Conservation (phyloP, 2,888 invertebrate species). For the Lasioglossum figueresi region DNA sequence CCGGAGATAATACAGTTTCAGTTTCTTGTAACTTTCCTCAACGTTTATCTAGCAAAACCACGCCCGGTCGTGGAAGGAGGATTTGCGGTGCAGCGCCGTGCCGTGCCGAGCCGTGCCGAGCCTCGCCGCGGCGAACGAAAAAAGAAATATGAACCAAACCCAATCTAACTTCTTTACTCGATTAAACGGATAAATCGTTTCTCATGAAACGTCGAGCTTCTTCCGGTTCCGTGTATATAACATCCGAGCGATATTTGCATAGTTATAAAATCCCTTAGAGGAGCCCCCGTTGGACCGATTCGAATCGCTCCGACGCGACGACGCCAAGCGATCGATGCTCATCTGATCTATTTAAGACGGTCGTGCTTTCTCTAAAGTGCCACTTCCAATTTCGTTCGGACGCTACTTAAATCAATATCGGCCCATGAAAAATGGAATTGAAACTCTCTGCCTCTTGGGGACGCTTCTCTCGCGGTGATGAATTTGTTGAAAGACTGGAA, state of each 20-base stretch:
- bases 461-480: not conserved
- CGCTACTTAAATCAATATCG: slow-evolving; percentile 27
- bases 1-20: slow-evolving; percentile 43
- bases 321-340: slow-evolving; percentile 20
- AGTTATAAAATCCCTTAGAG: slow-evolving; percentile 11
- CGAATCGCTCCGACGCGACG: not conserved
- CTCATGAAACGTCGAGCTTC: slow-evolving; percentile 11
- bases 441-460: slow-evolving; percentile 8
- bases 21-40: slow-evolving; percentile 49
- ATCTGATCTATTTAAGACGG: slow-evolving; percentile 38
- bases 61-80: slow-evolving; percentile 16
- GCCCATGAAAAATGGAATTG: slow-evolving; percentile 13
- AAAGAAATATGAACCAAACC: slow-evolving; percentile 41
- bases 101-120: not conserved
- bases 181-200: slow-evolving; percentile 48
- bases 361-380: not conserved
- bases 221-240: not conserved
- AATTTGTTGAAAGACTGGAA: not conserved
- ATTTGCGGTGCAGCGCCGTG: slow-evolving; percentile 1
- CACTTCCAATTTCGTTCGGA: slow-evolving; percentile 24
- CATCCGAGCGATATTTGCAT: slow-evolving; percentile 30
- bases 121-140: not conserved
- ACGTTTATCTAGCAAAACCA: slow-evolving; percentile 50
- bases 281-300: not conserved
- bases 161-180: slow-evolving; percentile 46